Conservation (phyloP, 2,113 vertebrate genomes). For the Pangasianodon gigas region DNA sequence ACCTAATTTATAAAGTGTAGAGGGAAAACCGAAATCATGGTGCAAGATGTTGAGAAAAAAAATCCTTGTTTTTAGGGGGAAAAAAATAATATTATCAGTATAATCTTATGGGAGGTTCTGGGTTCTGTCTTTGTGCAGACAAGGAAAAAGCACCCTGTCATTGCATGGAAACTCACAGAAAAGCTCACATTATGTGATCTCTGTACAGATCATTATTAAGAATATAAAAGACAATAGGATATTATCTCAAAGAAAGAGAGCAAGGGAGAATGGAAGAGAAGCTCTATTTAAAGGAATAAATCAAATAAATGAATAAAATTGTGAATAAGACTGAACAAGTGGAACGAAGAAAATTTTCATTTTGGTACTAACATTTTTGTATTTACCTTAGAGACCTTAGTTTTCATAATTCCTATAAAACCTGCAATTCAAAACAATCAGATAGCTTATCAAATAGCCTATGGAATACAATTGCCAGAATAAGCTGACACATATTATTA, state of each 20-base stretch:
- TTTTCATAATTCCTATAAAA: neutral
- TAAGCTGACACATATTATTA: neutral
- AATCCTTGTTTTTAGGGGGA: no score
- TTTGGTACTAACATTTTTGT: neutral
- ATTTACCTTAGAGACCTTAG: neutral
- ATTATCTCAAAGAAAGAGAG: neutral
- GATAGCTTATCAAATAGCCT: neutral
- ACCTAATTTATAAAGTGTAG: constrained; percentile 4
- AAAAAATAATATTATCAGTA: neutral
- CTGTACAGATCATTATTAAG: neutral
- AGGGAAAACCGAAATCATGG: neutral
- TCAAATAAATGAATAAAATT: neutral
- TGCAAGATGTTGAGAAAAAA: neutral
- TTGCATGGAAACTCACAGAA: neutral
- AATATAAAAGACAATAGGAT: neutral
- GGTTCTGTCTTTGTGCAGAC: neutral
- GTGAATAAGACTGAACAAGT: neutral
- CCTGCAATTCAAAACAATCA: neutral
- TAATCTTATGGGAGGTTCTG: neutral
- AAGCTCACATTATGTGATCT: neutral
- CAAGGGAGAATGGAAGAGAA: neutral
- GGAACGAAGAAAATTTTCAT: neutral
- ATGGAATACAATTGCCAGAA: neutral
- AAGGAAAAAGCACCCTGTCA: neutral
- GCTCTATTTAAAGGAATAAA: neutral